Percentiles rank a stretch among this genome's conserved stretches.
Conservation (phyloP, 2,797 vertebrate genomes). For the Oryzias dopingdopingensis region DNA sequence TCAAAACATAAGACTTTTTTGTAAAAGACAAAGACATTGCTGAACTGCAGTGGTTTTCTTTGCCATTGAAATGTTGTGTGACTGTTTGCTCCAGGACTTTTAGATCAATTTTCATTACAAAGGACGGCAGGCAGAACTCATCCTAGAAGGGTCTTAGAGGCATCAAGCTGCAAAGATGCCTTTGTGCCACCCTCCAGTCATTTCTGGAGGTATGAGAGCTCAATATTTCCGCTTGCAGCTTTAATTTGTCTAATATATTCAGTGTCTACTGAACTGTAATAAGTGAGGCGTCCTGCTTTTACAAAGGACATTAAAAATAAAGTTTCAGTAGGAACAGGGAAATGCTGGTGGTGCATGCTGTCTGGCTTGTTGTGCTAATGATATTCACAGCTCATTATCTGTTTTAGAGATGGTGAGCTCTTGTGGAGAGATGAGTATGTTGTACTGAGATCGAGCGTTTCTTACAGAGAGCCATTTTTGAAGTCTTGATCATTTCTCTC, state of each 20-base stretch:
- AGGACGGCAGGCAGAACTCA: too few relatives aligned
- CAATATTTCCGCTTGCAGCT: slow-evolving; percentile 1
- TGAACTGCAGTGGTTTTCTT: too few relatives aligned
- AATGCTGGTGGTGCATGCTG: slow-evolving; percentile 7
- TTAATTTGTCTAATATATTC: not conserved
- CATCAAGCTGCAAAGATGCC: not conserved
- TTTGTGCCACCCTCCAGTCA: not conserved
- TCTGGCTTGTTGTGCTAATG: slow-evolving; percentile 25
- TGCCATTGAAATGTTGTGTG: too few relatives aligned
- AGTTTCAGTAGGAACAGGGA: slow-evolving; percentile 9
- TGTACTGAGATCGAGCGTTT: slow-evolving; percentile 36
- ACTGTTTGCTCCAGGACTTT: too few relatives aligned
- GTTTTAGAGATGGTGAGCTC: slow-evolving; percentile 22
- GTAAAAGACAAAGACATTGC: too few relatives aligned
- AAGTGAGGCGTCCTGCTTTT: not conserved
- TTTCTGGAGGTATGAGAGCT: not conserved
- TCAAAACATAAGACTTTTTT: too few relatives aligned
- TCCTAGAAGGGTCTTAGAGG: too few relatives aligned
- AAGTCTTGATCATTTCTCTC: not conserved
- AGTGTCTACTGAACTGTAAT: not conserved
- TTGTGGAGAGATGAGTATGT: slow-evolving; percentile 23
- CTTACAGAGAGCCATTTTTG: slow-evolving; percentile 6
- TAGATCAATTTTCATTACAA: too few relatives aligned
- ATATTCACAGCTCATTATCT: slow-evolving; percentile 55
- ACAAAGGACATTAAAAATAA: slow-evolving; percentile 2